Evolutionary conservation across 92 coral and sea anemone species (phyloP).

Genomic region (Parazoanthus darwini): DNA sequence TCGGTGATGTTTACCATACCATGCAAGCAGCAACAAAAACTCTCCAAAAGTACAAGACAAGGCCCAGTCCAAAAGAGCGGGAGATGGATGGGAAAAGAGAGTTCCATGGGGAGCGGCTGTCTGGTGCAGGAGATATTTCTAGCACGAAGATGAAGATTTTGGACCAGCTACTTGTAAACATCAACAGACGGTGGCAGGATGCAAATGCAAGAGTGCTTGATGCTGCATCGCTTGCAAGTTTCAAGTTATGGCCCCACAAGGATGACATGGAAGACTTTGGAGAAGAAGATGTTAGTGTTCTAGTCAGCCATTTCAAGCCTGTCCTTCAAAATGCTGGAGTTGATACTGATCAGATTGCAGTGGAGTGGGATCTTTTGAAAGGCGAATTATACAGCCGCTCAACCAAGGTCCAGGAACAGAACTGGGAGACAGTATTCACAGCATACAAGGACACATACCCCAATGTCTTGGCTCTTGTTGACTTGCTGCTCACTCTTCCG

Average conservation of each 20-base stretch:
- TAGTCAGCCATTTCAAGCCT: constrained; percentile 41
- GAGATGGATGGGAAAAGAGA: background rate
- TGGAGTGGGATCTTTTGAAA: constrained; percentile 49
- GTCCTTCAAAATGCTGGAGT: constrained; percentile 38
- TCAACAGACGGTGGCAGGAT: constrained; percentile 19
- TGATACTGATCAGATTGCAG: constrained; percentile 28
- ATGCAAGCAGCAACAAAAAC: background rate
- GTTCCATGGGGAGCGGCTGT: background rate
- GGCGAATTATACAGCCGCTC: constrained; percentile 24
- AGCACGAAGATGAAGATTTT: constrained; percentile 8
- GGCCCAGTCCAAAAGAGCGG: background rate
- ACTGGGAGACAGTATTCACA: constrained; percentile 26
- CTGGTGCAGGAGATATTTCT: background rate
- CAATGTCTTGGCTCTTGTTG: constrained; percentile 24
- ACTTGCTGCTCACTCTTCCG: constrained; percentile 30
- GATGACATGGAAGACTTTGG: constrained; percentile 27
- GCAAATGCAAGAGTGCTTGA: constrained; percentile 14
- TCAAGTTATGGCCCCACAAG: constrained; percentile 4
- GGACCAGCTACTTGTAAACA: constrained; percentile 21
- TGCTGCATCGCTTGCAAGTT: constrained; percentile 12
- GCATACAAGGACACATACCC: constrained; percentile 29
- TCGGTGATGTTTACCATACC: constrained; percentile 13
- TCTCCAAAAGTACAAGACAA: constrained; percentile 1
- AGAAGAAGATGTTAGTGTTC: constrained; percentile 21
- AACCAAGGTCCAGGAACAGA: constrained; percentile 23